Base-by-base conservation (phyloP, 2,797 vertebrate species). In the Anolis apletophallus region DNA sequence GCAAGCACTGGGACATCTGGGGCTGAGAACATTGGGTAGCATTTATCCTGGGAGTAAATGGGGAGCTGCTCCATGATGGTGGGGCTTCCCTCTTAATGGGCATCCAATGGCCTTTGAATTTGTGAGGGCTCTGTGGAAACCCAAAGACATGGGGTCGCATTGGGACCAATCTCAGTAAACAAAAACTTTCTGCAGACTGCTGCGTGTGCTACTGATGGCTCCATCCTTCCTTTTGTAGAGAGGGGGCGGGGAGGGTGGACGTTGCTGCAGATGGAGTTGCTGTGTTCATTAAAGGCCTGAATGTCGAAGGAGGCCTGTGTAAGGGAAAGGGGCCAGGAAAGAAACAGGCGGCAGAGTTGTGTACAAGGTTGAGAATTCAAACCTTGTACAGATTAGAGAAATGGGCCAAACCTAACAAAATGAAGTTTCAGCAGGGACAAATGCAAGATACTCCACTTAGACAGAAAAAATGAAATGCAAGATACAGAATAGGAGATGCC, bases 221-320 rank as follows among this genome's bases (percentile, higher is more conserved):
- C 14, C n/a, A 13, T 71, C 81, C 26, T 29, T 68, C 11, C 11
- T 26, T 57, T 32, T 71, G 7, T 29, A 29, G 29, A 46, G 2
- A 7, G 0, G 17, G 6, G 29, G 14, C 17, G 13, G 0, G 9
- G 29, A 6, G n/a, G 40, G 10, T 5, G 32, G 96, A 98, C 96
- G 90, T 98, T 98, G 92, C 98, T 97, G 79, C 97, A 97, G 92
- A 98, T 93, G 72, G 94, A 97, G 95, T 94, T 94, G 91, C 97
- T 97, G 87, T 97, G 96, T 81, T 97, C 97, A 89, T 97, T 97
- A 95, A 97, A 97, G 1, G 96, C 97, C 93, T 97, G 96, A 87
- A 97, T 97, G 76, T 97, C 97, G 94, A 97, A 97, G 55, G 97
- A 96, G 93, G 97, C 97, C 97, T 97, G 94, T 52, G 90, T 85